Evolutionary conservation across 2,888 invertebrate species (phyloP).

Genomic region (Drosophila nr. perissopoda): DNA sequence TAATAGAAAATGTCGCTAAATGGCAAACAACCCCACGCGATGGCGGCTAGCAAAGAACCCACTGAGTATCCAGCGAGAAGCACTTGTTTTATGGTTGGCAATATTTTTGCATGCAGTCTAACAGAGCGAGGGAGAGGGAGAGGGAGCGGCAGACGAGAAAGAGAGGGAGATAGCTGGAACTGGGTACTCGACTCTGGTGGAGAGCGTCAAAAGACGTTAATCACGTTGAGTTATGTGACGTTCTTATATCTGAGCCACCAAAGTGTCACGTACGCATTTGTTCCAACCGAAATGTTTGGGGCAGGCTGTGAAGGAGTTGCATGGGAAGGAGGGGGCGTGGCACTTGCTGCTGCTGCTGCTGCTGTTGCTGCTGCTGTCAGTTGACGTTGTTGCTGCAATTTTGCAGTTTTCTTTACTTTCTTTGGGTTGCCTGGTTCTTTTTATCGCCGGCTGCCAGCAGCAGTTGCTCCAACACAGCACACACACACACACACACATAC

Average conservation of each 20-base stretch:
- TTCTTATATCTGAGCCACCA: conserved; percentile 83
- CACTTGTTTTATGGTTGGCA: conserved; percentile 73
- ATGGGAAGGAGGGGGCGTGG: neutral
- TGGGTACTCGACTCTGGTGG: conserved; percentile 22
- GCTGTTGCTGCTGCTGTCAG: conserved; percentile 50
- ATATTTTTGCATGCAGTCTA: conserved; percentile 76
- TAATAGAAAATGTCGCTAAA: conserved; percentile 71
- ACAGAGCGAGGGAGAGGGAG: neutral
- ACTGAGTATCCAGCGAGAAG: conserved; percentile 38
- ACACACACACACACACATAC: conserved; percentile 7
- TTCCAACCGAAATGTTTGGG: conserved; percentile 60
- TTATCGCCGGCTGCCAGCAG: conserved; percentile 62
- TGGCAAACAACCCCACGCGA: conserved; percentile 54
- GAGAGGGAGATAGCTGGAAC: neutral
- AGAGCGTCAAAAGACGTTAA: conserved; percentile 83
- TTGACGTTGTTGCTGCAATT: conserved; percentile 63
- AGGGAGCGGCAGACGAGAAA: neutral
- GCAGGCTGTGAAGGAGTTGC: conserved; percentile 14
- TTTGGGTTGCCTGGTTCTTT: conserved; percentile 57
- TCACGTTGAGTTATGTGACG: conserved; percentile 85
- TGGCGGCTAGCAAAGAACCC: conserved; percentile 18
- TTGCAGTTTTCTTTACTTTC: conserved; percentile 69
- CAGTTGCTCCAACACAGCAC: conserved; percentile 25
- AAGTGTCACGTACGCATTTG: conserved; percentile 83
- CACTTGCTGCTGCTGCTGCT: conserved; percentile 15